Evolutionary conservation across 37 sponge, comb jelly and placozoan species (phyloP), one percentile per base, ranked within the genome.

Genomic region (Agelas oroides): DNA sequence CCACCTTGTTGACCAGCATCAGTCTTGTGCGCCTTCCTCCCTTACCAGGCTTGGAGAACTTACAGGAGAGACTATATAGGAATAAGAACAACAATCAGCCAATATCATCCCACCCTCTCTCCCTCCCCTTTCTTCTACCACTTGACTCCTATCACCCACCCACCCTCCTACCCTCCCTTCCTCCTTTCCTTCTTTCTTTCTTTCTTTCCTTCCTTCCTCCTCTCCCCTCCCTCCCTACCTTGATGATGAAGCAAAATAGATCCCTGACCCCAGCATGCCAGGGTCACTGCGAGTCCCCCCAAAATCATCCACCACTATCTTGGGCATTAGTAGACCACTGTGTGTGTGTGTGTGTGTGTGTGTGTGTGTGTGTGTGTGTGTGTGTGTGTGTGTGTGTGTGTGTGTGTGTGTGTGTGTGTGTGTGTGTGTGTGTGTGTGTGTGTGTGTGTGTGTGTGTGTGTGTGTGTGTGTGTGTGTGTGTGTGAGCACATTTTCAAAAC

Each of bases 211-310:
- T 12, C 46, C 46, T 8, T 46, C 46, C 46, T 8, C 46, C 46
- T 12, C 8, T 8, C 46, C 8, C 46, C 46, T 46, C 46, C 6
- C 46, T 46, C 46, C 46, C 46, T 58, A 96, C 97, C 92, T 97
- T 59, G 96, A 76, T 24, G 89, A 86, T 52, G 75, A 76, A 40
- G 99, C 97, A 85, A 99, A 99, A 91, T 99, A 99, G 39, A 99
- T 91, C 14, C 97, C 99, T 71, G 78, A 20, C 1, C 99, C 99
- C 55, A 99, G 81, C 89, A 91, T 95, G 1, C 99, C 99, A 33
- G 96, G 89, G 80, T 99, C 99, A 63, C 87, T 68, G 21, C 99
- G 72, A 70, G 73, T 73, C 0, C 96, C 95, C 40, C 99, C 99
- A 81, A 86, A 92, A 57, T 97, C 96, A 71, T 90, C 84, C 64